These are phyloP conservation scores for Erebia palarica DNA, from an alignment of 2,888 invertebrate species.

Conservation along the genomic window DNA sequence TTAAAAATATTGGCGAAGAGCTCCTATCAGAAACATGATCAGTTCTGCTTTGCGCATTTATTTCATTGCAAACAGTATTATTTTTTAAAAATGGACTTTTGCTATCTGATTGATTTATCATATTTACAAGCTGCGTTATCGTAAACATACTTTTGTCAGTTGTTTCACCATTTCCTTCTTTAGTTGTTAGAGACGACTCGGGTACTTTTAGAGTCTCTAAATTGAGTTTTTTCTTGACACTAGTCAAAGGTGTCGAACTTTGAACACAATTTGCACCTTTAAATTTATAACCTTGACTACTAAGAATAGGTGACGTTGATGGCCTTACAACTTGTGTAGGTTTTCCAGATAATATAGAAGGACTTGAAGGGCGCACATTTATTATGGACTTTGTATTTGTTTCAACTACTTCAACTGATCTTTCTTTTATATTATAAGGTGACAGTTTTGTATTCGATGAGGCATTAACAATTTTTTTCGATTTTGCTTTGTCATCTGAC, in stretches of 20 bases:
- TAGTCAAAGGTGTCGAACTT: conserved; percentile 51
- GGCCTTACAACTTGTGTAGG: conserved; percentile 37
- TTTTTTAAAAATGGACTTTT: conserved; percentile 37
- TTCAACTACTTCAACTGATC: conserved; percentile 3
- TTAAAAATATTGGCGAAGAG: conserved; percentile 66
- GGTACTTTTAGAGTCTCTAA: conserved; percentile 2
- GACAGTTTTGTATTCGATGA: background rate
- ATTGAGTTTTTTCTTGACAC: conserved; percentile 34
- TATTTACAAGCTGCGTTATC: conserved; percentile 72
- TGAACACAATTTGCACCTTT: conserved; percentile 49
- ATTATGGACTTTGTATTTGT: conserved; percentile 20
- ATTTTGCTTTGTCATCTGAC: conserved; percentile 23
- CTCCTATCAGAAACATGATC: conserved; percentile 51
- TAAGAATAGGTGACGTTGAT: conserved; percentile 65
- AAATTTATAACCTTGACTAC: conserved; percentile 60
- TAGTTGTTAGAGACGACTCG: background rate
- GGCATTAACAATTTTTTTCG: conserved; percentile 4
- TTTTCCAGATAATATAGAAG: conserved; percentile 68
- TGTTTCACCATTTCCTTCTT: conserved; percentile 42
- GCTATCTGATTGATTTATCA: conserved; percentile 64
- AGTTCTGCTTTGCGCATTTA: conserved; percentile 7
- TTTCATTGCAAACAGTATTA: conserved; percentile 27
- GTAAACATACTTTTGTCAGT: conserved; percentile 71
- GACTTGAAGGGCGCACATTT: conserved; percentile 52
- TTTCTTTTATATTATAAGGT: conserved; percentile 1